Conservation (phyloP, 2,113 vertebrate genomes). For the Gambusia holbrooki region DNA sequence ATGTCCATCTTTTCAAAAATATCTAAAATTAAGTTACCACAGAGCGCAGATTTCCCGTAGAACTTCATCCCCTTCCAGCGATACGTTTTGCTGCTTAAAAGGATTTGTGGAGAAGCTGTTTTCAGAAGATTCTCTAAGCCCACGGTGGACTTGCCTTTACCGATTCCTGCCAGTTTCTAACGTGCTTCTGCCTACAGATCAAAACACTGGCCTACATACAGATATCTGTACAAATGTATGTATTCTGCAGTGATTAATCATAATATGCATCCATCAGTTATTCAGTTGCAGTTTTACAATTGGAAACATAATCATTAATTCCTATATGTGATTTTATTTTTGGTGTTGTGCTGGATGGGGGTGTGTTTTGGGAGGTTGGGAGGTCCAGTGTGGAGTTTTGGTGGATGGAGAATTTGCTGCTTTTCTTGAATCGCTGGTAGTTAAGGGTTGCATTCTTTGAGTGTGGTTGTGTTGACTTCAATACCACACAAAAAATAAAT, state of each 20-base stretch:
- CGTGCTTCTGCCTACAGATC: neutral
- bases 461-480: no score
- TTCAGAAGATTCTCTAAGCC: neutral
- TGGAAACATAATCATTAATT: neutral
- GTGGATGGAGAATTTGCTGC: no score
- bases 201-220: neutral
- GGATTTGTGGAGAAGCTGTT: neutral
- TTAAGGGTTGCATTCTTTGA: no score
- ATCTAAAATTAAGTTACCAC: neutral
- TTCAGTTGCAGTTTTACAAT: neutral
- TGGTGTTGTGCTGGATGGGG: neutral
- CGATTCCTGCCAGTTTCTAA: neutral
- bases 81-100: neutral
- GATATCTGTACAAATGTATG: neutral
- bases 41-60: no score
- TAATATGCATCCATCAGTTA: neutral
- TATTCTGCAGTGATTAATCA: neutral
- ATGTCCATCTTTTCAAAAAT: no score
- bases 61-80: neutral
- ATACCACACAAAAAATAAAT: no score
- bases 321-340: neutral
- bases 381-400: no score
- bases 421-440: no score
- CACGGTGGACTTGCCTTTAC: neutral
- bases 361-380: neutral